phyloP scores from a whole-genome alignment of 1,140 invertebrate species.

The Dendroctonus ponderosae region DNA sequence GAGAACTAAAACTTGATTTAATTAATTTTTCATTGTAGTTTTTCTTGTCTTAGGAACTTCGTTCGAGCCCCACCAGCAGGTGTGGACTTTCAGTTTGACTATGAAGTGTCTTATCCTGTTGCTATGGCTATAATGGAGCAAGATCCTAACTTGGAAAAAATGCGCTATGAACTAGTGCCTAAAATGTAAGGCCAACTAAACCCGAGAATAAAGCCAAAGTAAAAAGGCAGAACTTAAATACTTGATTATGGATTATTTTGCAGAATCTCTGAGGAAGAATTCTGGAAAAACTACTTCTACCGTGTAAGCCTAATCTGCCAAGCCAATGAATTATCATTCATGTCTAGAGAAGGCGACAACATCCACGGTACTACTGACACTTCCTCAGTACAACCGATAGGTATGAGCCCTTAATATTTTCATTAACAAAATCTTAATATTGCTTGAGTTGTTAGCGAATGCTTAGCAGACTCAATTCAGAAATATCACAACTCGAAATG shows the following conservation, averaged over 20 bases:
- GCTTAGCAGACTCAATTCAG: too few species aligned
- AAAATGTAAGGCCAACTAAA: constrained; percentile 75
- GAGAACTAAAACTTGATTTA: too few species aligned
- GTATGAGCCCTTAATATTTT: constrained; percentile 41
- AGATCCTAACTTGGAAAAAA: constrained; percentile 93
- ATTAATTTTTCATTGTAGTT: too few species aligned
- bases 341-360: constrained; percentile 57
- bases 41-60: constrained; percentile 71
- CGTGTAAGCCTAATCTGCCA: constrained; percentile 96
- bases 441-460: too few species aligned
- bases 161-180: constrained; percentile 98
- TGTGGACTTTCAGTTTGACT: constrained; percentile 94
- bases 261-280: constrained; percentile 96
- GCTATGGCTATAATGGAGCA: constrained; percentile 91
- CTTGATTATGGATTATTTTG: constrained; percentile 38
- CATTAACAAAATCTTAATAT: too few species aligned
- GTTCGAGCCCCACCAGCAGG: constrained; percentile 92
- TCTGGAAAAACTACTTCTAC: constrained; percentile 99
- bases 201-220: background rate
- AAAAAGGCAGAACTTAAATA: too few species aligned
- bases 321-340: constrained; percentile 81
- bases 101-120: constrained; percentile 85
- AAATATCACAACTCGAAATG: too few species aligned
- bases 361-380: constrained; percentile 45
- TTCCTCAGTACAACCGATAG: constrained; percentile 51